phyloP scores from a whole-genome alignment of 2,113 vertebrate species.

The Collichthys lucidus region DNA sequence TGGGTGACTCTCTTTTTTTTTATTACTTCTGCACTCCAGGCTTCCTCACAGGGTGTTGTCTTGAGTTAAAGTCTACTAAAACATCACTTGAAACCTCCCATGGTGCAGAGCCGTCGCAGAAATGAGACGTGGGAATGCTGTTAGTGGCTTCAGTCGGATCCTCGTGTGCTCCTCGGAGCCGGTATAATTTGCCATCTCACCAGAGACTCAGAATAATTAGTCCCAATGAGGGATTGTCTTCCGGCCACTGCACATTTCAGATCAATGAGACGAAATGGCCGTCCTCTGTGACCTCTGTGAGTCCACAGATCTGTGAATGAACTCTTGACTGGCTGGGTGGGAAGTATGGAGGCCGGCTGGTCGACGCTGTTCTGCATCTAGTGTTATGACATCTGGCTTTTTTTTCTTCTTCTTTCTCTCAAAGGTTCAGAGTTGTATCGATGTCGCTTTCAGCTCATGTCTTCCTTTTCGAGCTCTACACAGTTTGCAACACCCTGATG shows the following conservation, averaged over 20 bases:
- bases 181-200: conserved; percentile 67
- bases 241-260: conserved; percentile 67
- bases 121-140: conserved; percentile 36
- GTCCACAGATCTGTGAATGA: conserved; percentile 21
- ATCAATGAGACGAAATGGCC: conserved; percentile 44
- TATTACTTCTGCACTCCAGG: not conserved
- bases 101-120: conserved; percentile 6
- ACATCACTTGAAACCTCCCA: conserved; percentile 12
- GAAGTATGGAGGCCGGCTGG: not conserved
- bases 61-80: conserved; percentile 17
- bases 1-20: conserved; percentile 23
- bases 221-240: conserved; percentile 78
- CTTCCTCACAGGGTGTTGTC: not conserved
- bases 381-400: not conserved
- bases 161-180: conserved; percentile 29
- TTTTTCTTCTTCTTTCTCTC: not conserved
- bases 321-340: conserved; percentile 17
- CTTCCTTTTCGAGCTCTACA: not conserved
- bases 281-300: conserved; percentile 29
- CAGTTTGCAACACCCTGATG: not conserved
- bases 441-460: not conserved
- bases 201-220: conserved; percentile 70
- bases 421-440: not conserved
- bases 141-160: conserved; percentile 29
- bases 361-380: not conserved